Conservation (phyloP, 2,797 vertebrate genomes). For the Mycteria americana region DNA sequence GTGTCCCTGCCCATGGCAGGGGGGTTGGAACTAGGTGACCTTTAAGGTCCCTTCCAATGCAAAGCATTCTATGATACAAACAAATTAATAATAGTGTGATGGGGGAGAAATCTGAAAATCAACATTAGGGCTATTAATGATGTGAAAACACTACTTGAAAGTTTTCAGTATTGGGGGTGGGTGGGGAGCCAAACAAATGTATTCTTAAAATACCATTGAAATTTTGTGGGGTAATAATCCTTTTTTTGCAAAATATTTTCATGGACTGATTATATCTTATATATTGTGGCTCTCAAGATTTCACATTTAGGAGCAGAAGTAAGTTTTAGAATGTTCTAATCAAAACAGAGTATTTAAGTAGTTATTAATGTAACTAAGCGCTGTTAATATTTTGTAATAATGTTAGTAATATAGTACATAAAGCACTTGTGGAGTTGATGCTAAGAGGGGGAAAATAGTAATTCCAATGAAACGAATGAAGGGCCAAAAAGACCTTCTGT, state of each 20-base stretch:
- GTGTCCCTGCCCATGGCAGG: no score
- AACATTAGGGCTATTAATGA: neutral
- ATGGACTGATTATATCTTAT: neutral
- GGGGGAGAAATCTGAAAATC: neutral
- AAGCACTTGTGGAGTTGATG: neutral
- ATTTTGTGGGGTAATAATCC: neutral
- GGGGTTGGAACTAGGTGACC: neutral
- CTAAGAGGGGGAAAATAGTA: neutral
- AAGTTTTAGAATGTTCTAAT: neutral
- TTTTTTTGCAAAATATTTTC: neutral
- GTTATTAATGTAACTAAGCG: neutral
- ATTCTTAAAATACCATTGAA: neutral
- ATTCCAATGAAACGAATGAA: neutral
- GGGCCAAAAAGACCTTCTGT: neutral
- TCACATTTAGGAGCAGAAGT: neutral
- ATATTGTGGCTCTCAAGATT: neutral
- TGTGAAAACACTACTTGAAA: neutral
- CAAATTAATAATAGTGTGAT: neutral
- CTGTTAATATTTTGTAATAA: neutral
- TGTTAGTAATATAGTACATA: neutral
- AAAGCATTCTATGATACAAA: neutral
- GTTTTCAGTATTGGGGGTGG: neutral
- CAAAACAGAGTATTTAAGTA: neutral
- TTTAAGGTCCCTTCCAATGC: neutral
- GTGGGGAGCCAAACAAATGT: neutral